These are phyloP conservation scores for Falco rusticolus DNA, from an alignment of 2,797 vertebrate species.

Conservation along the genomic window DNA sequence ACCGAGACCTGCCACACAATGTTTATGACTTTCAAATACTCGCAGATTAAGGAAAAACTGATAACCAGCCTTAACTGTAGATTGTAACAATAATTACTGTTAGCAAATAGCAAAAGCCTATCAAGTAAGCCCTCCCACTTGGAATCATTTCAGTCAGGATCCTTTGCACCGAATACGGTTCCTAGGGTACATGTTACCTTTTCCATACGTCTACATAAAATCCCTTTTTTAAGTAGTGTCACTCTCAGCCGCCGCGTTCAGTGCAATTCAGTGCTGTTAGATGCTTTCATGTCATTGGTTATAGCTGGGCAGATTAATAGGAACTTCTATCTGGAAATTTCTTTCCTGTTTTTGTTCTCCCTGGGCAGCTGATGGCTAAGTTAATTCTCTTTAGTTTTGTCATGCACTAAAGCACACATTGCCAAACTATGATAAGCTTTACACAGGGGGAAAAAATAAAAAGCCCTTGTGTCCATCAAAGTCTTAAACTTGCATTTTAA, in stretches of 20 bases:
- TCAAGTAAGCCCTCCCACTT: not conserved
- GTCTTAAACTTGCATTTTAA: slow-evolving; percentile 94
- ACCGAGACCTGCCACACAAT: not conserved
- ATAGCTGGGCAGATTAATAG: slow-evolving; percentile 86
- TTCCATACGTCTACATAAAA: not conserved
- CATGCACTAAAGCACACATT: slow-evolving; percentile 95
- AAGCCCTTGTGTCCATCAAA: slow-evolving; percentile 89
- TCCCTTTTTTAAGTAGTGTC: slow-evolving; percentile 6
- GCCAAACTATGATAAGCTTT: slow-evolving; percentile 95
- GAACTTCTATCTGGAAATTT: slow-evolving; percentile 91
- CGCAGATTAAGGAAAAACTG: not conserved
- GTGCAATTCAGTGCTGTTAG: slow-evolving; percentile 64
- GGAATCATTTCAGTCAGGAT: not conserved
- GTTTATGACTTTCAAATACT: not conserved
- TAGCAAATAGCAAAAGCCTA: not conserved
- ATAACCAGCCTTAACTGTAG: not conserved
- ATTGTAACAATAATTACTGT: not conserved
- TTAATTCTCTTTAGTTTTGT: slow-evolving; percentile 99
- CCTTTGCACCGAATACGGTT: not conserved
- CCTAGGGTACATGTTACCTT: not conserved
- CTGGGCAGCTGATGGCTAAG: slow-evolving; percentile 96
- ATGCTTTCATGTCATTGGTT: slow-evolving; percentile 76
- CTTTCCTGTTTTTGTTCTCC: slow-evolving; percentile 93
- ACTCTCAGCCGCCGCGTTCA: slow-evolving; percentile 19
- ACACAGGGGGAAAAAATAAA: slow-evolving; percentile 75